Conservation (phyloP, 1,140 invertebrate species). For the Drosophila kohkoa region DNA sequence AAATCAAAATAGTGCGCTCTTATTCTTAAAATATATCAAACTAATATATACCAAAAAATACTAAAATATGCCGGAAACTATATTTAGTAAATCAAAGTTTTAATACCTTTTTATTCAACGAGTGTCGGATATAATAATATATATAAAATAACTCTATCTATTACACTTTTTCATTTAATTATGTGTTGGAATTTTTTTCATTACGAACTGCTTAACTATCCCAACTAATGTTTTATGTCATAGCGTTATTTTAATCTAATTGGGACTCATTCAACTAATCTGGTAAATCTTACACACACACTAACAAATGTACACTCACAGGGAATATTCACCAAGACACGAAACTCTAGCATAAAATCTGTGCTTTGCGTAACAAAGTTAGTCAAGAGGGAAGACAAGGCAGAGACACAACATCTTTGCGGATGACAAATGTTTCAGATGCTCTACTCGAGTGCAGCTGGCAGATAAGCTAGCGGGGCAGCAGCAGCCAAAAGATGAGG, state of each 20-base stretch:
- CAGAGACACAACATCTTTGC: slow-evolving; percentile 40
- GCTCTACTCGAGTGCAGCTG: slow-evolving; percentile 15
- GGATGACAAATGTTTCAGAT: slow-evolving; percentile 65
- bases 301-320: too few species aligned
- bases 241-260: slow-evolving; percentile 64
- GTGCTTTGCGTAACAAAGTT: slow-evolving; percentile 38
- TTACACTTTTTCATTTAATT: too few species aligned
- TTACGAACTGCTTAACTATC: neutral
- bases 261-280: slow-evolving; percentile 67
- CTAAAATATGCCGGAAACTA: too few species aligned
- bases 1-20: too few species aligned
- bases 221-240: neutral
- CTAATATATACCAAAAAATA: too few species aligned
- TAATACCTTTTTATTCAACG: too few species aligned
- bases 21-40: too few species aligned
- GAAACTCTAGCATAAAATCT: slow-evolving; percentile 33
- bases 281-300: too few species aligned
- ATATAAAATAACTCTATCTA: too few species aligned
- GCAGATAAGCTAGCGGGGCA: slow-evolving; percentile 1
- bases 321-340: too few species aligned
- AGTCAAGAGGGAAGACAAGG: neutral
- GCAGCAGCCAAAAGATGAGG: neutral
- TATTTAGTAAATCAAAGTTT: too few species aligned
- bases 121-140: too few species aligned
- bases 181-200: neutral